phyloP scores from a whole-genome alignment of 2,113 vertebrate genomes.

The Alosa alosa region DNA sequence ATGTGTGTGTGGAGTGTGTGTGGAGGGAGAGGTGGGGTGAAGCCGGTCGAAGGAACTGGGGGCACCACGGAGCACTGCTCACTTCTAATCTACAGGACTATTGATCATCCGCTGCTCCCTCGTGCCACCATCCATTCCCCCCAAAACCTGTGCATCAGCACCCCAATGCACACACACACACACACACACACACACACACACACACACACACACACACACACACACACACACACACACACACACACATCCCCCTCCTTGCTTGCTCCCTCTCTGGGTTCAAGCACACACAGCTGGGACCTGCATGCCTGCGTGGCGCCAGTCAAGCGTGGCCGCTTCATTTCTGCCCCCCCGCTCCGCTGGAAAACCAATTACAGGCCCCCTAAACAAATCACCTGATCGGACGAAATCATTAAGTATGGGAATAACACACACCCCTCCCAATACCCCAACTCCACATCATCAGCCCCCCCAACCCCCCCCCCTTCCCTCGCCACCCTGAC shows the following conservation, averaged over 20 bases:
- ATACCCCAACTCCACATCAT: neutral
- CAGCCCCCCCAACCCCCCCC: neutral
- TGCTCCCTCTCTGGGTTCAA: slow-evolving; percentile 20
- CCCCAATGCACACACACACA: neutral
- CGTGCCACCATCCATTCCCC: slow-evolving; percentile 9
- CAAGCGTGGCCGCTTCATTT: slow-evolving; percentile 65
- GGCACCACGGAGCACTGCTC: slow-evolving; percentile 35
- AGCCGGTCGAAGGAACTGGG: slow-evolving; percentile 30
- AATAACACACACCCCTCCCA: neutral
- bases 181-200: neutral
- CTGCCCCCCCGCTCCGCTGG: slow-evolving; percentile 45
- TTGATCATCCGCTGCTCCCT: slow-evolving; percentile 27
- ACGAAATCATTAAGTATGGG: slow-evolving; percentile 48
- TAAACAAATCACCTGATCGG: slow-evolving; percentile 63
- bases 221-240: slow-evolving; percentile 11
- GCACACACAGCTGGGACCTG: slow-evolving; percentile 63
- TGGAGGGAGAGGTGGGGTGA: neutral
- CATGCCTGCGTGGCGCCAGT: slow-evolving; percentile 54
- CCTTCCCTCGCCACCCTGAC: neutral
- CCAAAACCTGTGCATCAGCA: neutral
- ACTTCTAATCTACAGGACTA: slow-evolving; percentile 45
- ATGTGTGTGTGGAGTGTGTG: neutral
- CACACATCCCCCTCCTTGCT: neutral
- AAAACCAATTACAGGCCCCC: slow-evolving; percentile 68
- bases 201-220: slow-evolving; percentile 13